Percentiles rank a stretch among this genome's conserved stretches.
Conservation (phyloP, 2,113 vertebrate species). For the Ovibos moschatus region DNA sequence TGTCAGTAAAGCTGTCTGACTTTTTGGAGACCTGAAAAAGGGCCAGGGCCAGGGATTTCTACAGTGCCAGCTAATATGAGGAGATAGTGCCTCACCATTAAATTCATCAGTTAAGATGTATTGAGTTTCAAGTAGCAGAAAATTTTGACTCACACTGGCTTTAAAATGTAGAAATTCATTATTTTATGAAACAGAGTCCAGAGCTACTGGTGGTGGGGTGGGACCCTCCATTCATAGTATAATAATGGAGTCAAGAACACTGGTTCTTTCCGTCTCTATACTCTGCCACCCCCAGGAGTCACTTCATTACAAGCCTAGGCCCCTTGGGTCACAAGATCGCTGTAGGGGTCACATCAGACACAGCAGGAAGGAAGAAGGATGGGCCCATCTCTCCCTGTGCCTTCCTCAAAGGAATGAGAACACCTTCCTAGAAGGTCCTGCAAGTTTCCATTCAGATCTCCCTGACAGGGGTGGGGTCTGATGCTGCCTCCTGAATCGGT, state of each 20-base stretch:
- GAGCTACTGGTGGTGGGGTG: background rate
- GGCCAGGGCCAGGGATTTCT: background rate
- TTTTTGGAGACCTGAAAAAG: background rate
- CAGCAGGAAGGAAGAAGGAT: rapidly evolving
- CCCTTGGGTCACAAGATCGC: background rate
- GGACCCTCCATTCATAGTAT: rapidly evolving
- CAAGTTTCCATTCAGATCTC: rapidly evolving
- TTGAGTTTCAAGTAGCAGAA: background rate
- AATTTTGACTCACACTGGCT: background rate
- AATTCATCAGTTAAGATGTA: background rate
- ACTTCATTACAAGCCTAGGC: background rate
- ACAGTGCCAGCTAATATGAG: rapidly evolving
- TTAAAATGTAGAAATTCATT: background rate
- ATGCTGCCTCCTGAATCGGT: background rate
- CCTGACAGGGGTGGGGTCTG: too few relatives aligned
- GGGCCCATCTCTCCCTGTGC: background rate
- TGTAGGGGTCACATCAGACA: background rate
- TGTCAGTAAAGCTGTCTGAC: background rate
- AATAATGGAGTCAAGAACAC: too few relatives aligned
- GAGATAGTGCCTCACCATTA: background rate
- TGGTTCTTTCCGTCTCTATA: rapidly evolving
- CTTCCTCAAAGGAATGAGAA: background rate
- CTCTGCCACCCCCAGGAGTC: background rate
- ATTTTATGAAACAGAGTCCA: background rate
- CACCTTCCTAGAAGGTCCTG: background rate